Evolutionary conservation across 2,888 invertebrate genomes (phyloP).

Genomic region (Drosophila acutilabella): DNA sequence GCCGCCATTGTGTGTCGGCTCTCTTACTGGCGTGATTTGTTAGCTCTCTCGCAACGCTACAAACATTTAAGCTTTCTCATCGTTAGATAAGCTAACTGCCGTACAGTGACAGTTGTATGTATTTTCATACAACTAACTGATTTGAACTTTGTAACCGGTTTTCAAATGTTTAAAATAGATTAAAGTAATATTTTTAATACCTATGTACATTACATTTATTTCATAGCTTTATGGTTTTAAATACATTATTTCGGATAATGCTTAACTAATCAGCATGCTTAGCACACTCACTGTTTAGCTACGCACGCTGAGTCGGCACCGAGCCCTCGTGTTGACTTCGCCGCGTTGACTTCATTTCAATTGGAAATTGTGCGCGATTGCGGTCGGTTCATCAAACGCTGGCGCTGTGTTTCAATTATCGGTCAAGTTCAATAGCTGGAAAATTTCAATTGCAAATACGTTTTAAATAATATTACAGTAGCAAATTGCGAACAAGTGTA

Average conservation of each 20-base stretch:
- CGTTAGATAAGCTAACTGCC: constrained; percentile 31
- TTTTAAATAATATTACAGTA: constrained; percentile 8
- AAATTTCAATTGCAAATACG: constrained; percentile 56
- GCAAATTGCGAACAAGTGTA: constrained; percentile 29
- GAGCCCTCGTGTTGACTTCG: constrained; percentile 41
- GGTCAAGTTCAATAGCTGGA: constrained; percentile 47
- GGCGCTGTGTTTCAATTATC: constrained; percentile 21
- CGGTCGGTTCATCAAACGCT: constrained; percentile 52
- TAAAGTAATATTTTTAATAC: too few species aligned
- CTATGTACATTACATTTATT: too few species aligned
- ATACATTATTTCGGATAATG: neutral
- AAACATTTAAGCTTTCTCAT: constrained; percentile 47
- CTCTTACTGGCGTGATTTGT: constrained; percentile 16
- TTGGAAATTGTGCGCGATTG: constrained; percentile 61
- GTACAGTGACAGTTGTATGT: constrained; percentile 27
- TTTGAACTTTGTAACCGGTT: neutral
- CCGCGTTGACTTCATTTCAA: constrained; percentile 70
- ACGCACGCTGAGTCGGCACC: constrained; percentile 46
- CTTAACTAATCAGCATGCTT: constrained; percentile 29
- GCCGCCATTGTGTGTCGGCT: constrained; percentile 20
- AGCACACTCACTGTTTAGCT: constrained; percentile 40
- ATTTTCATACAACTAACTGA: neutral
- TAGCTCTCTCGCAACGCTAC: constrained; percentile 7
- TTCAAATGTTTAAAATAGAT: too few species aligned
- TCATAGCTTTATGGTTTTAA: neutral